phyloP scores from a whole-genome alignment of 2,888 invertebrate species.

The Ennomos quercinarius region DNA sequence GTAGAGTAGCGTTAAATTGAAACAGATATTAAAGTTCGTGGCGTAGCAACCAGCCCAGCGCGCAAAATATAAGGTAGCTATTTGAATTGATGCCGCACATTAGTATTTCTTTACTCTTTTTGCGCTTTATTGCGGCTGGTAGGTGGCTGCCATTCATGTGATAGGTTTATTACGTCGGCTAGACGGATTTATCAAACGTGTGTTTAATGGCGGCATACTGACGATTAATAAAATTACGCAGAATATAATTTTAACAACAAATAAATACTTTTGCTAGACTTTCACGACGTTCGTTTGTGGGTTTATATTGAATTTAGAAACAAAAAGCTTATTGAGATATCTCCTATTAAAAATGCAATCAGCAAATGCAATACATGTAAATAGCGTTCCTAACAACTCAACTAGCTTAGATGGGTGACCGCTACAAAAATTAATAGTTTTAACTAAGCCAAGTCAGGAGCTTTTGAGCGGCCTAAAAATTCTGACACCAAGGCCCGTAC shows the following conservation, averaged over 20 bases:
- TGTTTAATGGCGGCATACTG: background rate
- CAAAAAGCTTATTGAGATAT: too few relatives aligned
- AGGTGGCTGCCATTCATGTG: conserved; percentile 5
- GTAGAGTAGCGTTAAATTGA: conserved; percentile 20
- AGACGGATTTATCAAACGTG: conserved; percentile 10
- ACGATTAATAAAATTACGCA: conserved; percentile 1
- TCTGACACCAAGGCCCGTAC: too few relatives aligned
- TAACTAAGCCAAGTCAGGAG: too few relatives aligned
- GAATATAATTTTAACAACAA: conserved; percentile 6
- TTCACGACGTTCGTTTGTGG: too few relatives aligned
- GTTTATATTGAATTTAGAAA: too few relatives aligned
- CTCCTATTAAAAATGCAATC: too few relatives aligned
- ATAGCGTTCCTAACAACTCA: too few relatives aligned
- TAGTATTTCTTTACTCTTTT: conserved; percentile 21
- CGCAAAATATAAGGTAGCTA: conserved; percentile 21
- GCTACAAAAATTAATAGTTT: too few relatives aligned
- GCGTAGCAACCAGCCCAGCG: conserved; percentile 1
- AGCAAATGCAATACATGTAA: too few relatives aligned
- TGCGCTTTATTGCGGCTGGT: conserved; percentile 14
- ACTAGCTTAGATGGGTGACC: too few relatives aligned
- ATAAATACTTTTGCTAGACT: background rate
- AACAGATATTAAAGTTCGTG: conserved; percentile 7
- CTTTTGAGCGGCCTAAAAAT: too few relatives aligned
- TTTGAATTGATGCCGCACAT: conserved; percentile 21
- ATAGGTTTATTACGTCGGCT: conserved; percentile 24